phyloP scores from a whole-genome alignment of 2,797 vertebrate genomes.

The Carduelis carduelis region DNA sequence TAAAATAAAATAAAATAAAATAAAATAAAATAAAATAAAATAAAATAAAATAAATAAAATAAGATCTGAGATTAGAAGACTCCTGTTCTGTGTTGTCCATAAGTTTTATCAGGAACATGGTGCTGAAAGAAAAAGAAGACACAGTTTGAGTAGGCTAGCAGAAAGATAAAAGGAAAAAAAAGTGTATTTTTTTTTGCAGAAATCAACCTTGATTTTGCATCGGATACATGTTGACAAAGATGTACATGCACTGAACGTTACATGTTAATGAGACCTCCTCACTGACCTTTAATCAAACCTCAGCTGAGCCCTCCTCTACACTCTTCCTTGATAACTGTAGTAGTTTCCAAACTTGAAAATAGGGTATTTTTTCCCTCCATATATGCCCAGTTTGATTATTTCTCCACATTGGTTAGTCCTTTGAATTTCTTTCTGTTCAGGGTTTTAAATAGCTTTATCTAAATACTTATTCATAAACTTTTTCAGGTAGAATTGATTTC shows the following conservation, averaged over 20 bases:
- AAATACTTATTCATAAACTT: neutral
- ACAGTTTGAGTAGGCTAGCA: neutral
- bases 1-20: no score
- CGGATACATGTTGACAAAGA: neutral
- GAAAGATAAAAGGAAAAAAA: neutral
- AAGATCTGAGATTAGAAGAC: neutral
- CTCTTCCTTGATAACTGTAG: neutral
- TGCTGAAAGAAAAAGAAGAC: neutral
- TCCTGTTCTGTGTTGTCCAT: neutral
- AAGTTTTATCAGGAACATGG: neutral
- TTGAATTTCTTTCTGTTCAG: neutral
- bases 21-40: fast-evolving
- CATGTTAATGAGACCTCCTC: neutral
- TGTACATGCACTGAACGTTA: neutral
- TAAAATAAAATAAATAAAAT: no score
- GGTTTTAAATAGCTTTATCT: neutral
- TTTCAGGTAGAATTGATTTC: neutral
- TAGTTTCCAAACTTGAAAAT: neutral
- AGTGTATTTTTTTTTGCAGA: neutral
- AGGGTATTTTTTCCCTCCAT: neutral
- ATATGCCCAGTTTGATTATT: neutral
- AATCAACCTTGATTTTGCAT: neutral
- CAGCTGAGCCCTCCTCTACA: neutral
- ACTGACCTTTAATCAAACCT: neutral
- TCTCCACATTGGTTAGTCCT: neutral